phyloP scores from a whole-genome alignment of 2,888 invertebrate species.

The Dorcus parallelipipedus region DNA sequence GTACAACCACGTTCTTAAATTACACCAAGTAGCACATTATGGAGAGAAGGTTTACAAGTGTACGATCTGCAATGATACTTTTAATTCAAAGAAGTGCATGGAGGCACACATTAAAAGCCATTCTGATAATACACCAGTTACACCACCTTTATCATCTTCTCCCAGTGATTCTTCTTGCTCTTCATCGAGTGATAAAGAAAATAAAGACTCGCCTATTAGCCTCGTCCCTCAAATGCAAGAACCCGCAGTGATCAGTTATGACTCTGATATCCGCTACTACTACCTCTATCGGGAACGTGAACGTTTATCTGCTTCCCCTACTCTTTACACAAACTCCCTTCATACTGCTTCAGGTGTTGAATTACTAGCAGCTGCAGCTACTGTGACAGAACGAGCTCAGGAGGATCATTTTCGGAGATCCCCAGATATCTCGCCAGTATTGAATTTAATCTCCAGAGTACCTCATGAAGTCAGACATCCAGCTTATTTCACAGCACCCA shows the following conservation, averaged over 20 bases:
- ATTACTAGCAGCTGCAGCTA: conserved; percentile 46
- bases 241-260: conserved; percentile 36
- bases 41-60: conserved; percentile 91
- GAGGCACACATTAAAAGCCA: conserved; percentile 83
- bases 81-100: conserved; percentile 87
- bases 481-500: conserved; percentile 38
- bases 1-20: conserved; percentile 85
- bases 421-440: conserved; percentile 33
- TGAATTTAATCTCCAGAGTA: conserved; percentile 39
- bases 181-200: conserved; percentile 53
- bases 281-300: conserved; percentile 38
- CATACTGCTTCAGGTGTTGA: conserved; percentile 41
- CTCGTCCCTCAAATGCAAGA: conserved; percentile 28
- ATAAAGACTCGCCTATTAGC: conserved; percentile 42
- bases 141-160: conserved; percentile 35
- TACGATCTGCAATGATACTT: conserved; percentile 86
- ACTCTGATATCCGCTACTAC: conserved; percentile 41
- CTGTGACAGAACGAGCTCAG: conserved; percentile 47
- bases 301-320: conserved; percentile 26
- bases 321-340: conserved; percentile 3
- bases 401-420: conserved; percentile 33
- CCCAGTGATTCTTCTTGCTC: conserved; percentile 46
- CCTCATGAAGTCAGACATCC: conserved; percentile 34
- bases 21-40: conserved; percentile 83
- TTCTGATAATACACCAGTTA: conserved; percentile 53